These are phyloP conservation scores for Shinisaurus crocodilurus DNA, from an alignment of 2,113 vertebrate genomes.

Conservation along the genomic window DNA sequence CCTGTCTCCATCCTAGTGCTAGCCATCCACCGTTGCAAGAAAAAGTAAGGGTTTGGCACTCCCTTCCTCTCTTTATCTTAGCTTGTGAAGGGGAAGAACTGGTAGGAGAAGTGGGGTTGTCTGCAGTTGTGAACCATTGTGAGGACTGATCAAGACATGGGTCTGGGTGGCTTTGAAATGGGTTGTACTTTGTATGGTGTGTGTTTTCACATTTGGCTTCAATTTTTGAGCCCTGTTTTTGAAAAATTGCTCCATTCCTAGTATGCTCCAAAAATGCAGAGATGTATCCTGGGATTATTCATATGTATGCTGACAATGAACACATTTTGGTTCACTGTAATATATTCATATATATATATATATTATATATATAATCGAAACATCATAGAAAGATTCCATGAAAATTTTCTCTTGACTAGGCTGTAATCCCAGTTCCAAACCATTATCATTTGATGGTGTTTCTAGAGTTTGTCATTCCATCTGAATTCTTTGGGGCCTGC, in stretches of 20 bases:
- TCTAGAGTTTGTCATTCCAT: neutral
- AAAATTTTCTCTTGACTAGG: neutral
- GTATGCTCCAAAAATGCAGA: neutral
- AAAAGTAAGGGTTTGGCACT: neutral
- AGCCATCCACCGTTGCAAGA: neutral
- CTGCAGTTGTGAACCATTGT: neutral
- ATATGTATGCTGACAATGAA: neutral
- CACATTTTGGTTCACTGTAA: neutral
- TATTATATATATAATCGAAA: neutral
- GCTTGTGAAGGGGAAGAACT: neutral
- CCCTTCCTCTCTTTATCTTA: neutral
- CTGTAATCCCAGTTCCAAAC: neutral
- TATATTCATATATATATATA: neutral
- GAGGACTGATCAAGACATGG: neutral
- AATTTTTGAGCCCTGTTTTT: neutral
- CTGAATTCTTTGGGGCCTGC: neutral
- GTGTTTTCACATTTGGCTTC: neutral
- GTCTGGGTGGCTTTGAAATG: too few relatives aligned
- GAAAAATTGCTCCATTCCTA: too few relatives aligned
- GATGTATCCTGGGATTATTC: neutral
- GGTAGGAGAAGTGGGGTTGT: too few relatives aligned
- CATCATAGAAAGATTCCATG: neutral
- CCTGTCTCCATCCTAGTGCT: neutral
- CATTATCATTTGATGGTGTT: neutral
- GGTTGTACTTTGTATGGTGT: too few relatives aligned